Evolutionary conservation across 2,797 vertebrate species (phyloP).

Genomic region (Peromyscus eremicus): DNA sequence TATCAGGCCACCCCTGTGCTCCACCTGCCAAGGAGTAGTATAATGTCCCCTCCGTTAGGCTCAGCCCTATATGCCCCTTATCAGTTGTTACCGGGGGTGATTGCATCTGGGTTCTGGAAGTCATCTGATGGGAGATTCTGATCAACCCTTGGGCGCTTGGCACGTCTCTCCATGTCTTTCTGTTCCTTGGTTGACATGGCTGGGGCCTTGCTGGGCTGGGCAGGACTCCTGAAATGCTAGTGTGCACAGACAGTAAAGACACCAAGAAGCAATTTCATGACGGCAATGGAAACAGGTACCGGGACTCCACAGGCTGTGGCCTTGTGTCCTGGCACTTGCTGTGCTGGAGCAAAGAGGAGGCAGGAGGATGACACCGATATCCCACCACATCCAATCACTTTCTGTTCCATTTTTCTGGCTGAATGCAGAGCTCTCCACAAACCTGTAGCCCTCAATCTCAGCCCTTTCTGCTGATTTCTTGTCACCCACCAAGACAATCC

Average conservation of each 20-base stretch:
- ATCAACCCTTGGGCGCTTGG: not conserved
- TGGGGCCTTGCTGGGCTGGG: not conserved
- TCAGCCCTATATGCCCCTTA: not conserved
- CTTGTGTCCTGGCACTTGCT: not conserved
- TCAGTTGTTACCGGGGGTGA: not conserved
- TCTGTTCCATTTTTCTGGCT: not conserved
- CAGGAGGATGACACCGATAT: too few species aligned
- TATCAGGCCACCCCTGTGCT: too few species aligned
- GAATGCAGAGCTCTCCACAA: not conserved
- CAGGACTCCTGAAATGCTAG: not conserved
- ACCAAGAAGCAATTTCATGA: not conserved
- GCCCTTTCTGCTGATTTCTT: not conserved
- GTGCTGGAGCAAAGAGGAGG: not conserved
- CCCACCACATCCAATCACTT: not conserved
- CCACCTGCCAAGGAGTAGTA: not conserved
- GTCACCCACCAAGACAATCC: not conserved
- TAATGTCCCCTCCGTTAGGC: not conserved
- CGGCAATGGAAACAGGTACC: not conserved
- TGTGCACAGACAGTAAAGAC: not conserved
- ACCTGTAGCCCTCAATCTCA: not conserved
- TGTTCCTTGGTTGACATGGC: not conserved
- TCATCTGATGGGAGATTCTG: not conserved
- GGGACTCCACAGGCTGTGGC: not conserved
- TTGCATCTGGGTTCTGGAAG: not conserved
- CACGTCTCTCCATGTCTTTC: not conserved